Evolutionary conservation across 1,140 invertebrate genomes (phyloP), one percentile per base, ranked within the genome.

Genomic region (Pseudomyrmex flavicornis): DNA sequence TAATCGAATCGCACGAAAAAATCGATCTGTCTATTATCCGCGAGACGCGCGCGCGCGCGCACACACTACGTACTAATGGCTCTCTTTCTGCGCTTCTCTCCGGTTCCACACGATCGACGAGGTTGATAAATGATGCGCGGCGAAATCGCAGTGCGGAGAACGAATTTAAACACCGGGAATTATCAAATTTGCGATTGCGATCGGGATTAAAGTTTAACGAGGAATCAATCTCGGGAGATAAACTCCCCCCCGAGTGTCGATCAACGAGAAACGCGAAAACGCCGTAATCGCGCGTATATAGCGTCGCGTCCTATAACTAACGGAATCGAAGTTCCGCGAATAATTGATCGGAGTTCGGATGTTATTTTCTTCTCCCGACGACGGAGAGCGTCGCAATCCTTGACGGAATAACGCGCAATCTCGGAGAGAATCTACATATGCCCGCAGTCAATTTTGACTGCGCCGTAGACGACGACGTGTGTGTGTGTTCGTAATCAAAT

Each of bases 291-390:
- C 76, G 54, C 2, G 35, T 7, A 35, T 35, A 35, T 35, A 17
- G 20, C 54, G 46, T 17, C 66, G 35, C 35, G 76, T 72, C 76
- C 59, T 80, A 59, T 35, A 35, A 35, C 35, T 7, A 70, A 80
- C 12, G 44, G n/a, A 80, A 80, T 72, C 22, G 10, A 80, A 80
- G 54, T 72, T 72, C 20, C 22, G 76, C 44, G 66, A 80, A 80
- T 80, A 80, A 80, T 80, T 72, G 54, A 80, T 69, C 65, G 76
- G 10, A 46, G 44, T 48, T 79, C 52, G 3, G 50, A 35, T 79
- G 63, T 50, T 50, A 46, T 58, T 79, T 69, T 69, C 75, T 17
- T n/a, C 35, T 35, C 5, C 0, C 35, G 5, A 35, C 35, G 35
- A 35, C 35, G 4, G 26, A 26, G 26, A 26, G 10, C 2, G n/a